Evolutionary conservation across 2,113 vertebrate species (phyloP).

Genomic region (Falcunculus frontatus): DNA sequence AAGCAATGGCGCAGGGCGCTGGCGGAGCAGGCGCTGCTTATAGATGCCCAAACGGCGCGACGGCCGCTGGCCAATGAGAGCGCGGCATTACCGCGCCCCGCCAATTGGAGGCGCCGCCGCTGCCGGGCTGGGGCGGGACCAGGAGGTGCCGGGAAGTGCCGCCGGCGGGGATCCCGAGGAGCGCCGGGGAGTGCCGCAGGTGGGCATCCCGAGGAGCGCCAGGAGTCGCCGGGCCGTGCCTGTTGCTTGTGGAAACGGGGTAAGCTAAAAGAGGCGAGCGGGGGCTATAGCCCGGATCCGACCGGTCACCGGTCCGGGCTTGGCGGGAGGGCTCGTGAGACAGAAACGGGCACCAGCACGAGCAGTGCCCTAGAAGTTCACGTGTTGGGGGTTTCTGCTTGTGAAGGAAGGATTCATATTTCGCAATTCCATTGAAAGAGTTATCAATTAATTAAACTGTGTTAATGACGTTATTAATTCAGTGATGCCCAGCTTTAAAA

Average conservation of each 20-base stretch:
- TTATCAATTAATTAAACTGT: not conserved
- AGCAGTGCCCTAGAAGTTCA: accelerated
- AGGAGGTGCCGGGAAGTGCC: not conserved
- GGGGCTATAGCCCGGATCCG: accelerated
- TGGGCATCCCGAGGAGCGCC: not conserved
- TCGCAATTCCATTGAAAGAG: accelerated
- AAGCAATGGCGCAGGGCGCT: not conserved
- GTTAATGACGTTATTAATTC: not conserved
- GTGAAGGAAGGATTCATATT: not conserved
- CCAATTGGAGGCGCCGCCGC: not conserved
- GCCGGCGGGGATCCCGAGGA: accelerated
- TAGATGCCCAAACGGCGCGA: accelerated
- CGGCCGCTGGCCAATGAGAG: not conserved
- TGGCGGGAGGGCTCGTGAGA: accelerated
- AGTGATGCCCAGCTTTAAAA: not conserved
- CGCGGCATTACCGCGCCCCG: accelerated
- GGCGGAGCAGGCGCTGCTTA: accelerated
- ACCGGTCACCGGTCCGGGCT: accelerated
- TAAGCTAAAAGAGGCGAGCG: no score
- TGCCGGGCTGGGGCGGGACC: not conserved
- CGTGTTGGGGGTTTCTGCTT: not conserved
- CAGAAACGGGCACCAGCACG: accelerated
- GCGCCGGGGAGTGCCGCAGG: no score
- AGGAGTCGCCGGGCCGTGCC: accelerated
- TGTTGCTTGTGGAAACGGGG: no score